Conservation (phyloP, 2,113 vertebrate species). For the Poecilia latipinna region DNA sequence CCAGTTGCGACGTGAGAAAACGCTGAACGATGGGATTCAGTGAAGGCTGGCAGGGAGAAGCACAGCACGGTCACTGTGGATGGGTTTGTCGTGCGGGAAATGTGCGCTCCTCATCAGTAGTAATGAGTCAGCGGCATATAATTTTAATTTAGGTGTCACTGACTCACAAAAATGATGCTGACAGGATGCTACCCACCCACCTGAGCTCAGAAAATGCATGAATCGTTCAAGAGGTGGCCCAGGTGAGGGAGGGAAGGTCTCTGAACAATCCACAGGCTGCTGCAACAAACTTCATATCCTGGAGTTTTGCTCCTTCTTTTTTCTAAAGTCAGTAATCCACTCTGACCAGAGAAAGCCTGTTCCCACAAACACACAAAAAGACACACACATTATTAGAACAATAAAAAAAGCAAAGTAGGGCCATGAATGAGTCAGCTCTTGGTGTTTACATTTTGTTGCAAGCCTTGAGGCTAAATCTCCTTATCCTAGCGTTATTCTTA, state of each 20-base stretch:
- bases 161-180: constrained; percentile 16
- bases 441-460: background rate
- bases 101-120: constrained; percentile 43
- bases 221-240: constrained; percentile 32
- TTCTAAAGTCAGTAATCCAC: constrained; percentile 72
- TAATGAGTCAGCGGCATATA: constrained; percentile 18
- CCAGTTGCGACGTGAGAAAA: constrained; percentile 62
- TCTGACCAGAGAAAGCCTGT: constrained; percentile 75
- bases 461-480: background rate
- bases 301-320: constrained; percentile 54
- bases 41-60: constrained; percentile 9
- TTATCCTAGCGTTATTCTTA: background rate
- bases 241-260: constrained; percentile 30
- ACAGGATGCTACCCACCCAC: constrained; percentile 23
- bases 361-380: constrained; percentile 56
- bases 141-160: constrained; percentile 5
- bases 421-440: constrained; percentile 19
- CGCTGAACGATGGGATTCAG: constrained; percentile 47
- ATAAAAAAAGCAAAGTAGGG: background rate
- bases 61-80: constrained; percentile 14
- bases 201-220: constrained; percentile 12
- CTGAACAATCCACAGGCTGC: constrained; percentile 27
- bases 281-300: constrained; percentile 71
- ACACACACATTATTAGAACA: constrained; percentile 29
- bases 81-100: constrained; percentile 1